Evolutionary conservation across 2,113 vertebrate species (phyloP), one percentile per base, ranked within the genome.

Genomic region (Fregata magnificens): DNA sequence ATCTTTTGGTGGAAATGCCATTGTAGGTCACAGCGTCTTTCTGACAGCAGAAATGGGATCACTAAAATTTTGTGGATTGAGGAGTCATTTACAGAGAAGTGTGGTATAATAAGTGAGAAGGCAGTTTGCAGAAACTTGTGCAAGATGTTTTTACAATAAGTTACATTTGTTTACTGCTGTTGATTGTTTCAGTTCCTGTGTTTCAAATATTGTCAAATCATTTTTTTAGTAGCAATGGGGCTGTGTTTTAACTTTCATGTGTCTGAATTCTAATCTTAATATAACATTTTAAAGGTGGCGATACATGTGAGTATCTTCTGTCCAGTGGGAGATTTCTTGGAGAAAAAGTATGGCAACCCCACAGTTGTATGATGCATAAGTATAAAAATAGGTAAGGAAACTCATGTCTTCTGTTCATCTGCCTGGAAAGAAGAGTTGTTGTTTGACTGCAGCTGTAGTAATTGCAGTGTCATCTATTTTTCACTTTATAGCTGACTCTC

Each of bases 311-410:
- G 61, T 99, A 99, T 98, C 99, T 99, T 95, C 98, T 99, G 83
- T 99, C 99, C 95, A 99, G 98, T 94, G 99, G 99, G 94, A 99
- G 99, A 82, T 99, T 99, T 98, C 98, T 99, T 98, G 99, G 99
- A 91, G 99, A 99, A 91, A 99, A 98, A 94, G 99, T 99, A 84
- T 99, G 99, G 99, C 99, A 99, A 88, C 99, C 99, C 52, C 98
- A 99, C 96, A 99, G 99, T 94, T 99, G 99, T 97, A 99, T 99
- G 99, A 99, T 99, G 99, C 99, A 99, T 97, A 99, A 98, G 76
- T 99, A 99, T 96, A 99, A 99, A 98, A 98, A 98, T 88, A 99
- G 92, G 99, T 99, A 97, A 99, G 98, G 85, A 91, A 89, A 91
- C 20, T 73, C 56, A 45, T 26, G 16, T 19, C 6, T 78, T 78